Evolutionary conservation across 92 coral and sea anemone genomes (phyloP).

Genomic region (Scolanthus callimorphus): DNA sequence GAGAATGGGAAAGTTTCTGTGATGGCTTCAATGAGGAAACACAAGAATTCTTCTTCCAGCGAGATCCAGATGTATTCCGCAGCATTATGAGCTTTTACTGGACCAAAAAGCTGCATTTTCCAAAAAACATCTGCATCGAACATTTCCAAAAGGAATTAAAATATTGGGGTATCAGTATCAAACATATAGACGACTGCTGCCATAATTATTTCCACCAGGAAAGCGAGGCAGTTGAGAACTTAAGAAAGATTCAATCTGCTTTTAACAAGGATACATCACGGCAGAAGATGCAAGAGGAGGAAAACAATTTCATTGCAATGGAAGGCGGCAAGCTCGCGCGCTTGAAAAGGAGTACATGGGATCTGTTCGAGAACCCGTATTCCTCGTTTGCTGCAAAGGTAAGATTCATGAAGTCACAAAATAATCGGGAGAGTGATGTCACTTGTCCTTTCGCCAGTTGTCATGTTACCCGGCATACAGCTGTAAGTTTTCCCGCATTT

Average conservation of each 20-base stretch:
- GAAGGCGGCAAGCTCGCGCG: neutral
- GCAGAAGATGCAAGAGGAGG: neutral
- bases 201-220: conserved; percentile 34
- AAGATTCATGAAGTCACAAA: no score
- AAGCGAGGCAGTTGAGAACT: conserved; percentile 23
- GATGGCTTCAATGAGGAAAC: conserved; percentile 22
- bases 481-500: no score
- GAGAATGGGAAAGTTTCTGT: conserved; percentile 12
- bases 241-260: conserved; percentile 18
- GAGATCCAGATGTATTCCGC: conserved; percentile 33
- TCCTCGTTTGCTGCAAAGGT: conserved; percentile 37
- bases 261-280: conserved; percentile 10
- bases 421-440: no score
- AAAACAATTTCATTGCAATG: neutral
- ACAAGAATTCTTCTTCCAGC: conserved; percentile 28
- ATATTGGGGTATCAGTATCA: conserved; percentile 23
- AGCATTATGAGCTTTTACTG: conserved; percentile 14
- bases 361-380: conserved; percentile 29
- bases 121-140: conserved; percentile 20
- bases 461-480: no score
- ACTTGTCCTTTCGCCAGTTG: no score
- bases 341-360: conserved; percentile 17
- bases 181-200: conserved; percentile 27
- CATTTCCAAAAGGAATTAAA: conserved; percentile 29
- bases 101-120: conserved; percentile 23